Evolutionary conservation across 2,113 vertebrate species (phyloP).

Genomic region (Bagarius yarrelli): DNA sequence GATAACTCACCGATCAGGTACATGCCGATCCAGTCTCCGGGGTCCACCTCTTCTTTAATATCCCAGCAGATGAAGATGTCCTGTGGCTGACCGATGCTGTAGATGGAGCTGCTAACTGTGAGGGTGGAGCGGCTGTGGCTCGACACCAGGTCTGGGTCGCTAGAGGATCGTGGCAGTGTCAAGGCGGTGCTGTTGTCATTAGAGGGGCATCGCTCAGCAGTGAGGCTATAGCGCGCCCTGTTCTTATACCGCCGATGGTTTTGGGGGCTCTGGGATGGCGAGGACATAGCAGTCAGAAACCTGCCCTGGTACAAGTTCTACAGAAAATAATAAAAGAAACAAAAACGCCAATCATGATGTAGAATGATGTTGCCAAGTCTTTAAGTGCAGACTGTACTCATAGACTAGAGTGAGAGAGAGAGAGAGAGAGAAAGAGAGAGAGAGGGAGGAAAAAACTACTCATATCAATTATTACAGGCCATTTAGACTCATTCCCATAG

Average conservation of each 20-base stretch:
- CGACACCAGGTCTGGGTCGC: conserved; percentile 91
- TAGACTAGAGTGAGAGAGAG: neutral
- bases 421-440: neutral
- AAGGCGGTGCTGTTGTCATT: conserved; percentile 74
- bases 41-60: conserved; percentile 96
- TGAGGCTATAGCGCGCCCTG: conserved; percentile 83
- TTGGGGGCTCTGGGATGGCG: conserved; percentile 87
- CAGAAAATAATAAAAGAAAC: neutral
- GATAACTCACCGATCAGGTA: conserved; percentile 86
- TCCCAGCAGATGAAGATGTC: conserved; percentile 94
- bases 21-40: conserved; percentile 98
- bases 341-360: neutral
- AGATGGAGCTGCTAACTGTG: conserved; percentile 87
- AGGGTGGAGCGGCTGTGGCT: conserved; percentile 91
- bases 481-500: conserved; percentile 1
- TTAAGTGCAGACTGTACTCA: neutral
- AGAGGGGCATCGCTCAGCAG: conserved; percentile 81
- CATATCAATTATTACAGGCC: conserved; percentile 14
- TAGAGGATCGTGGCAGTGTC: conserved; percentile 86
- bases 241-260: conserved; percentile 87
- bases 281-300: conserved; percentile 94
- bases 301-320: conserved; percentile 99
- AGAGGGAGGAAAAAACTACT: neutral
- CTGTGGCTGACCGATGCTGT: conserved; percentile 85
- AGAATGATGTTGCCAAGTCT: neutral